A percentile compares a stretch with the other conserved stretches of the same genome.
Evolutionary conservation across 2,797 vertebrate species (phyloP).

Genomic region (Falco berigora): DNA sequence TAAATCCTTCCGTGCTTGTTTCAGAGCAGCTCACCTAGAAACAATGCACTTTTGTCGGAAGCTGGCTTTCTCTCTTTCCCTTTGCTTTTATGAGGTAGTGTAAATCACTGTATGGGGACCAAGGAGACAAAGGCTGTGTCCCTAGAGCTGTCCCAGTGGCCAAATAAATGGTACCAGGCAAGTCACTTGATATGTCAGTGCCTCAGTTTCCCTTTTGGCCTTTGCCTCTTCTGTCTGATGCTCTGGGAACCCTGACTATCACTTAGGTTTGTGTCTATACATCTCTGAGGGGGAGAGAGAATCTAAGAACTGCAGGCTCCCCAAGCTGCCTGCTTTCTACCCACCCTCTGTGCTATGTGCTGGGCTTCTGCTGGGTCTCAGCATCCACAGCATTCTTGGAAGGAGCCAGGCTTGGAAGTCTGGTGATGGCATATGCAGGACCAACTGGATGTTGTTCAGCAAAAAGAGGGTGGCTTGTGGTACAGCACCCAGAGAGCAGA

Average conservation of each 20-base stretch:
- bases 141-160: background rate
- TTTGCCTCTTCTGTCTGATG: background rate
- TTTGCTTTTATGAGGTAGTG: background rate
- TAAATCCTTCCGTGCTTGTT: background rate
- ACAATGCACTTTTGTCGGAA: background rate
- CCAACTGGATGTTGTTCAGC: background rate
- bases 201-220: background rate
- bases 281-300: background rate
- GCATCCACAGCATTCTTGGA: background rate
- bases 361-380: background rate
- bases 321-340: background rate
- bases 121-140: background rate
- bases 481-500: background rate
- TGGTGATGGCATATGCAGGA: background rate
- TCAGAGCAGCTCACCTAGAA: background rate
- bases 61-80: background rate
- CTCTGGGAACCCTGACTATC: background rate
- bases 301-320: background rate
- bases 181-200: background rate
- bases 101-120: rapidly evolving
- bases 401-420: background rate
- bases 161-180: too few relatives aligned
- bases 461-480: rapidly evolving
- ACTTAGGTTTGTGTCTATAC: background rate
- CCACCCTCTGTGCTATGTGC: background rate